phyloP scores from a whole-genome alignment of 2,113 vertebrate species.

The Gopherus flavomarginatus region DNA sequence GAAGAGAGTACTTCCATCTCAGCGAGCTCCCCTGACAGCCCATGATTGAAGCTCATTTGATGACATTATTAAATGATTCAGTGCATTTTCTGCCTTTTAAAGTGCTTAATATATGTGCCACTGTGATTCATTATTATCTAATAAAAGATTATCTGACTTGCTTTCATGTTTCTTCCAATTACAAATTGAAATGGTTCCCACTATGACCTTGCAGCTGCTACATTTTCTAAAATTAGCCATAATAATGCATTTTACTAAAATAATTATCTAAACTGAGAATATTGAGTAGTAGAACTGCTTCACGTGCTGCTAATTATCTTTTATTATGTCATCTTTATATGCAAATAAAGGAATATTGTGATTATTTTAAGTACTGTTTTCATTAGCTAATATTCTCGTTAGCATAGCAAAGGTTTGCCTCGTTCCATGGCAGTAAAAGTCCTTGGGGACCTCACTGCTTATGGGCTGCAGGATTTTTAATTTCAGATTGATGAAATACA shows the following conservation, averaged over 20 bases:
- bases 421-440: background rate
- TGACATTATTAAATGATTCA: constrained; percentile 33
- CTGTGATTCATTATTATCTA: constrained; percentile 67
- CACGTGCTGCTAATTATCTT: constrained; percentile 75
- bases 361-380: constrained; percentile 74
- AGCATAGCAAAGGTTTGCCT: constrained; percentile 2
- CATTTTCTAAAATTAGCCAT: constrained; percentile 77
- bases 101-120: constrained; percentile 15
- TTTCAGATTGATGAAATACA: constrained; percentile 3
- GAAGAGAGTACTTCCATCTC: background rate
- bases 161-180: constrained; percentile 72
- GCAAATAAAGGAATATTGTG: constrained; percentile 80
- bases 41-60: background rate
- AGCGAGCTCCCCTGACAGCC: background rate
- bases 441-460: constrained; percentile 19
- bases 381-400: constrained; percentile 66
- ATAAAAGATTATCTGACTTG: constrained; percentile 76
- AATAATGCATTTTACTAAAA: constrained; percentile 75
- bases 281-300: constrained; percentile 71
- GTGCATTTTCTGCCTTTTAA: constrained; percentile 56
- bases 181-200: constrained; percentile 71
- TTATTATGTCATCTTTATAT: constrained; percentile 77
- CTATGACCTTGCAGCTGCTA: constrained; percentile 76
- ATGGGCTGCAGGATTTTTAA: background rate
- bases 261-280: constrained; percentile 77